These are phyloP conservation scores for Rissa tridactyla DNA, from an alignment of 2,113 vertebrate genomes.

Conservation along the genomic window DNA sequence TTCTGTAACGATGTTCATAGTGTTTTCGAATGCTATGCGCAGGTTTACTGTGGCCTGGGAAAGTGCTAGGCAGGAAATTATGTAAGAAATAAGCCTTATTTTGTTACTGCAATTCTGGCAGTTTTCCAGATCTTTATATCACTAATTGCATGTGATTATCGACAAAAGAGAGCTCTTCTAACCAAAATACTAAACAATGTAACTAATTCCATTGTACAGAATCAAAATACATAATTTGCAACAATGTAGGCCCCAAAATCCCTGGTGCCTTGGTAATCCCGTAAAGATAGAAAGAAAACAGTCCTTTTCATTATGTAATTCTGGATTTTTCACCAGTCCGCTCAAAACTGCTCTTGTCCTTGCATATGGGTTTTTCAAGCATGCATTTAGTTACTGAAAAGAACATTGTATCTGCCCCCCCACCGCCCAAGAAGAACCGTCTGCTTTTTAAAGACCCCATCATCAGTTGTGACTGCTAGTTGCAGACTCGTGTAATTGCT, in stretches of 20 bases:
- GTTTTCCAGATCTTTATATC: neutral
- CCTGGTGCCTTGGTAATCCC: neutral
- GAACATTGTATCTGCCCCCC: fast-evolving
- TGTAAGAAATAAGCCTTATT: neutral
- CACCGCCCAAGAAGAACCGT: neutral
- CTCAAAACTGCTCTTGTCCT: neutral
- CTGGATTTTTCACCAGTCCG: neutral
- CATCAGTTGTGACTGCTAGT: neutral
- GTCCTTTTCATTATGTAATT: neutral
- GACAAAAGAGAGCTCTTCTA: neutral
- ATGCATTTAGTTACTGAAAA: neutral
- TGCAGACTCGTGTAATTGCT: neutral
- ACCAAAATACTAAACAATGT: neutral
- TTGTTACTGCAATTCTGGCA: neutral
- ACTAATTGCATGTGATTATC: neutral
- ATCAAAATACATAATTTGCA: neutral
- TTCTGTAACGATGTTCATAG: neutral
- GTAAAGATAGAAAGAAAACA: neutral
- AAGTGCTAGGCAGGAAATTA: neutral
- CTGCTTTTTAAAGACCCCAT: neutral
- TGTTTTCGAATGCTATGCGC: neutral
- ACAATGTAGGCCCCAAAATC: neutral
- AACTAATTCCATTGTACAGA: neutral
- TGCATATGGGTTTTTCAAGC: neutral
- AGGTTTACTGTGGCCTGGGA: neutral